Evolutionary conservation across 2,113 vertebrate genomes (phyloP).

Genomic region (Clarias macrocephalus): DNA sequence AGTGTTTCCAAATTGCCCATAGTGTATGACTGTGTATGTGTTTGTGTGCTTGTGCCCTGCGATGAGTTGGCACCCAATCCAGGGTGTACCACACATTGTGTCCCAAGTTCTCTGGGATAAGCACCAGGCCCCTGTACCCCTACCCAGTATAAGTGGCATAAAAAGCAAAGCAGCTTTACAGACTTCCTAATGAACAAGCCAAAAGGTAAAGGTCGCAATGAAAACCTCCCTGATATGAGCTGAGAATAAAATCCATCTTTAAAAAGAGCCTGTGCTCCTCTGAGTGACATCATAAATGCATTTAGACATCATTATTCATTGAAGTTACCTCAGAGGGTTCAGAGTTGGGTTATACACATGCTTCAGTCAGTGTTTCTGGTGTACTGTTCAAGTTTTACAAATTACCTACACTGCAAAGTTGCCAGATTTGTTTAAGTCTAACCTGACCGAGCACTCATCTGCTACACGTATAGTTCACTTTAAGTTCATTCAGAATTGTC

Average conservation of each 20-base stretch:
- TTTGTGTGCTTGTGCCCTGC: no score
- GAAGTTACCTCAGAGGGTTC: background rate
- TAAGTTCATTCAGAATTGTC: background rate
- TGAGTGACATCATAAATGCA: no score
- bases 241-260: background rate
- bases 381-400: background rate
- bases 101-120: no score
- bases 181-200: background rate
- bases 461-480: background rate
- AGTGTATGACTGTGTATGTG: no score
- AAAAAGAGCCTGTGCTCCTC: background rate
- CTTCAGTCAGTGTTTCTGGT: background rate
- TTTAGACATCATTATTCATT: background rate
- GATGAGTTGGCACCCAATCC: no score
- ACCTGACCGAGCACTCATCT: background rate
- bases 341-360: background rate
- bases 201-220: background rate
- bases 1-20: no score
- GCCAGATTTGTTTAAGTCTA: background rate
- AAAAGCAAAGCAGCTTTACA: background rate
- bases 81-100: no score
- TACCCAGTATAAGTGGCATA: background rate
- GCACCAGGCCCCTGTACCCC: no score
- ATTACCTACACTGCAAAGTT: background rate
- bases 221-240: background rate